Evolutionary conservation across 2,888 invertebrate species (phyloP), one percentile per base, ranked within the genome.

Genomic region (Tachina lurida): DNA sequence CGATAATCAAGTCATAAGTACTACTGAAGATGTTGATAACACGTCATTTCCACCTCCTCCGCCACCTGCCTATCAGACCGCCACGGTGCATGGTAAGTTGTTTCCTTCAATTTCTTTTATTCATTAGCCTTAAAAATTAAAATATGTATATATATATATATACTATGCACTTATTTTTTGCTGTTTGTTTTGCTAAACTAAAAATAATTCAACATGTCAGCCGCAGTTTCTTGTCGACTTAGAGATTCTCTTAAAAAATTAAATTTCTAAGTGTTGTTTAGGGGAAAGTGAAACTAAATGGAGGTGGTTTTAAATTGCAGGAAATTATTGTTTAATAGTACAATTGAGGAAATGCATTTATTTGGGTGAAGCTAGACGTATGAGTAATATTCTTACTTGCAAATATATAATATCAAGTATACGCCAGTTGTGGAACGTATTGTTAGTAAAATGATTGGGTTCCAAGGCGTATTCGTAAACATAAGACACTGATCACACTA

Each of bases 11-110:
- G 15, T 31, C 17, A 78, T 76, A 80, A 87, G 62, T 80, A 78
- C 68, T 74, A 74, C 58, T 67, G 84, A 84, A 78, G 87, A 84
- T 88, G 75, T 86, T 83, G 68, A 81, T 88, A 87, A 89, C 88
- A 70, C 87, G 87, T 79, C 87, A 88, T 89, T 88, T 88, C 89
- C 88, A 80, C 87, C 89, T 31, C 87, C 92, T 80, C 93, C 93
- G 60, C 92, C 92, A 39, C 92, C 92, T 5, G 92, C 92, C 63
- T 92, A 93, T 88, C 93, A 93, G 83, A 93, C 93, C 15, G 93
- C 93, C 45, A 92, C 91, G 12, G 92, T 93, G 71, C 92, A 92
- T 84, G 91, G 93, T 93, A 84, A 92, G 93, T 91, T 47, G 22
- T 19, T n/a, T 10, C 22, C 31, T 19, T 31, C 31, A 31, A 4